These are phyloP conservation scores for Meloe dianella DNA, from an alignment of 2,888 invertebrate genomes.

Conservation along the genomic window DNA sequence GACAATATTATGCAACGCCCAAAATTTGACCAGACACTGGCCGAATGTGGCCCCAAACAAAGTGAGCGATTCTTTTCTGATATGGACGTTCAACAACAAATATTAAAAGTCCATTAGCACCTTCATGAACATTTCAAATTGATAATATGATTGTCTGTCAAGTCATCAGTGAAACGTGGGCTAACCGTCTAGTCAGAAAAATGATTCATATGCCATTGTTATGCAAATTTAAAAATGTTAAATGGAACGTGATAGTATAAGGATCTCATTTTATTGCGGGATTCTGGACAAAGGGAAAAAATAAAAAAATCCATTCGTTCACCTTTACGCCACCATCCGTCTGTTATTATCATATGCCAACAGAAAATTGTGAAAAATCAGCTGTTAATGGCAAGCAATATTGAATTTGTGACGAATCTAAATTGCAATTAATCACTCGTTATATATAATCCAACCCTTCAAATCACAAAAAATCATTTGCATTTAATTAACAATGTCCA, in stretches of 20 bases:
- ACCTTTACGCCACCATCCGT: not conserved
- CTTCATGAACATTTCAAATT: not conserved
- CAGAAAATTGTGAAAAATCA: not conserved
- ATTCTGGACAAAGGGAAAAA: too few relatives aligned
- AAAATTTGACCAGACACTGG: too few relatives aligned
- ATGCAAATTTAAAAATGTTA: too few relatives aligned
- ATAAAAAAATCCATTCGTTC: too few relatives aligned
- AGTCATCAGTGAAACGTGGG: not conserved
- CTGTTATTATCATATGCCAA: not conserved
- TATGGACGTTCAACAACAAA: too few relatives aligned
- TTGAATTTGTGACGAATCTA: not conserved
- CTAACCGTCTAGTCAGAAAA: not conserved
- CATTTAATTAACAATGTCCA: conserved; percentile 11
- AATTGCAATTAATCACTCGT: conserved; percentile 4
- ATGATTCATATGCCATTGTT: not conserved
- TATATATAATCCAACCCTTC: not conserved
- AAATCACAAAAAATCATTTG: not conserved
- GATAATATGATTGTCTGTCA: not conserved
- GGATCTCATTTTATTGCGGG: too few relatives aligned
- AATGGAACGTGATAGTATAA: too few relatives aligned
- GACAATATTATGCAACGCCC: too few relatives aligned
- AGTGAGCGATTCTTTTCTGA: too few relatives aligned
- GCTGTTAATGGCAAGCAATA: not conserved
- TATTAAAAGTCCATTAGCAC: not conserved
- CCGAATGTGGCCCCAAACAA: too few relatives aligned